Evolutionary conservation across 2,797 vertebrate genomes (phyloP).

Genomic region (Poeciliopsis turneri): DNA sequence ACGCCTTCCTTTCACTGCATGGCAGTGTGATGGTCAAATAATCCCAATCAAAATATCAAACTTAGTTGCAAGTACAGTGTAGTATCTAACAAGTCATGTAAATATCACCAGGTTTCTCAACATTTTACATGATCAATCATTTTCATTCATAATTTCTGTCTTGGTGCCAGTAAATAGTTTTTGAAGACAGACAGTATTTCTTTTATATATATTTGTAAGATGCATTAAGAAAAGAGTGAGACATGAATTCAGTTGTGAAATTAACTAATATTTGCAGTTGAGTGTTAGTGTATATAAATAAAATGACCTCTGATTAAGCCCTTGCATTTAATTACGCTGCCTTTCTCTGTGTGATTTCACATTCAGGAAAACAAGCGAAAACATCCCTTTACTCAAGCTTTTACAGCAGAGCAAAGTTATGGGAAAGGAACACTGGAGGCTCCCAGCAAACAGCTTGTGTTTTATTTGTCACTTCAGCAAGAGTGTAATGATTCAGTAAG

Average conservation of each 20-base stretch:
- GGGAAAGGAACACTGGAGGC: neutral
- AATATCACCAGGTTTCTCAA: neutral
- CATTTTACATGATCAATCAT: neutral
- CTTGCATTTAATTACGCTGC: conserved; percentile 28
- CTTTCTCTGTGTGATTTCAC: neutral
- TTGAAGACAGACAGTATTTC: neutral
- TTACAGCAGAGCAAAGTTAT: conserved; percentile 11
- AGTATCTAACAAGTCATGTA: neutral
- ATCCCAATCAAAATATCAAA: neutral
- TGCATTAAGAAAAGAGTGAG: neutral
- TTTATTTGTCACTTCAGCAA: neutral
- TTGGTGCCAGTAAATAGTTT: neutral
- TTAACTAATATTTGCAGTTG: neutral
- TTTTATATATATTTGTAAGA: neutral
- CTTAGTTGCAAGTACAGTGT: neutral
- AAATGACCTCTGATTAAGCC: conserved; percentile 55
- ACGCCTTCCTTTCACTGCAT: neutral
- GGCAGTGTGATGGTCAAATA: neutral
- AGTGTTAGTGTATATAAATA: conserved; percentile 32
- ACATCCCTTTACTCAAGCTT: neutral
- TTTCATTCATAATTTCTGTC: neutral
- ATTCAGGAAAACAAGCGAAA: neutral
- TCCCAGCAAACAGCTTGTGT: neutral
- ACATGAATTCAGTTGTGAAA: neutral
- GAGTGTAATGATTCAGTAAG: conserved; percentile 10